phyloP scores from a whole-genome alignment of 92 coral and sea anemone species.

The Umimayanthus kanabou region DNA sequence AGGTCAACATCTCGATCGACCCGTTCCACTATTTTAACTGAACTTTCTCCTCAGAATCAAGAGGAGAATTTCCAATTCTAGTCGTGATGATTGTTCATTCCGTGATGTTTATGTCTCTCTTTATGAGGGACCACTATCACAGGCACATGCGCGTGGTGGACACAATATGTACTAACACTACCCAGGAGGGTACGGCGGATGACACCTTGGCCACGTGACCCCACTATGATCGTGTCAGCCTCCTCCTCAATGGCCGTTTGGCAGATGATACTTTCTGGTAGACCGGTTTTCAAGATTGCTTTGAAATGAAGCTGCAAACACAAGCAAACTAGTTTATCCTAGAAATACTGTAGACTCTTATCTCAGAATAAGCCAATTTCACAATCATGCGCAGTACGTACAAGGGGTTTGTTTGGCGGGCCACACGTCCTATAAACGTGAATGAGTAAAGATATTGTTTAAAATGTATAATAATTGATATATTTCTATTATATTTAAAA shows the following conservation, averaged over 20 bases:
- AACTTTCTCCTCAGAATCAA: too few species aligned
- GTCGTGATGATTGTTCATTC: background rate
- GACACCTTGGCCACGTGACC: slow-evolving; percentile 31
- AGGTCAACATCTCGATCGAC: background rate
- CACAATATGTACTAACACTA: slow-evolving; percentile 41
- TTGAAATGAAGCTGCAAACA: slow-evolving; percentile 23
- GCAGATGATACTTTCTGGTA: slow-evolving; percentile 18
- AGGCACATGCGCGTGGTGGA: slow-evolving; percentile 44
- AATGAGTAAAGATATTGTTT: too few species aligned
- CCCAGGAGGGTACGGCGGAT: slow-evolving; percentile 45
- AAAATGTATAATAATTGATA: too few species aligned
- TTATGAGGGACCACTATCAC: slow-evolving; percentile 37
- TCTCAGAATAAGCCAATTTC: too few species aligned
- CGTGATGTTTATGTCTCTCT: slow-evolving; percentile 11
- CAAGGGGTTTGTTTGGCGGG: too few species aligned
- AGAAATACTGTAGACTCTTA: background rate
- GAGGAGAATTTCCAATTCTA: background rate
- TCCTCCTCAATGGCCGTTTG: slow-evolving; percentile 15
- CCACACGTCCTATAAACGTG: too few species aligned
- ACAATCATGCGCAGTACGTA: too few species aligned
- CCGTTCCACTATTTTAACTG: background rate
- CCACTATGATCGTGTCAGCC: slow-evolving; percentile 1
- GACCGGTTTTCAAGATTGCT: slow-evolving; percentile 16
- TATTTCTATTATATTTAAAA: too few species aligned
- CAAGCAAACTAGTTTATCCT: background rate